Base-by-base conservation (phyloP, 2,797 vertebrate genomes). In the Eulemur coronatus region DNA sequence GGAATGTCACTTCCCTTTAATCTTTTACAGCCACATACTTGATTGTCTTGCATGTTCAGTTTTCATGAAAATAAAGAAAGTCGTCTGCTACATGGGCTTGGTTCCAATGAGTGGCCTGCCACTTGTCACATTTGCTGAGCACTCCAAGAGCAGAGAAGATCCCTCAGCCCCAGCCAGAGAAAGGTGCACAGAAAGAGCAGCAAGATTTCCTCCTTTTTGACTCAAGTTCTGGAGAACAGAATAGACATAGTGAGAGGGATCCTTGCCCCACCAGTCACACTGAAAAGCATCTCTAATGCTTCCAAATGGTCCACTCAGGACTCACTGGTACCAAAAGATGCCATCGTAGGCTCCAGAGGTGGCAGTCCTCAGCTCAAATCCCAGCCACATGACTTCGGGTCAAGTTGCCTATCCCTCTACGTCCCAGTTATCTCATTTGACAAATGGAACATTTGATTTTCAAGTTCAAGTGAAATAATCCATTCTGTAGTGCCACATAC, bases 41-140 rank as follows among this genome's bases (percentile, higher is more conserved):
- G 12, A 67, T 10, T 33, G 28, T 48, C 30, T 14, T 5, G 20
- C 0, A 15, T 30, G 82, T 84, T 72, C 52, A 7, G 14, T 48
- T 79, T 82, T 33, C 22, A 18, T 2, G 20, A 30, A 80, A 65
- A 7, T 38, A 43, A 80, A 48, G 33, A 57, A 5, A 22, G 65
- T 20, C 26, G 12, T 80, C 46, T 41, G 12, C 6, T 28, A 15
- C 17, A 8, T 20, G 24, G 43, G 14, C 6, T n/a, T 41, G 12
- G 18, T 33, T 11, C 43, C 13, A 0, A 9, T 7, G 24, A 59
- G 14, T 35, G 33, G 69, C 46, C 15, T 17, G 28, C n/a, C 17
- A 72, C 33, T 65, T 7, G 0, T 4, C 43, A 61, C 0, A 0
- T 35, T 30, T 28, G 17, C 59, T 10, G 8, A 6, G 18, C 0